phyloP scores from a whole-genome alignment of 2,888 invertebrate species.

The Pammene aurita region DNA sequence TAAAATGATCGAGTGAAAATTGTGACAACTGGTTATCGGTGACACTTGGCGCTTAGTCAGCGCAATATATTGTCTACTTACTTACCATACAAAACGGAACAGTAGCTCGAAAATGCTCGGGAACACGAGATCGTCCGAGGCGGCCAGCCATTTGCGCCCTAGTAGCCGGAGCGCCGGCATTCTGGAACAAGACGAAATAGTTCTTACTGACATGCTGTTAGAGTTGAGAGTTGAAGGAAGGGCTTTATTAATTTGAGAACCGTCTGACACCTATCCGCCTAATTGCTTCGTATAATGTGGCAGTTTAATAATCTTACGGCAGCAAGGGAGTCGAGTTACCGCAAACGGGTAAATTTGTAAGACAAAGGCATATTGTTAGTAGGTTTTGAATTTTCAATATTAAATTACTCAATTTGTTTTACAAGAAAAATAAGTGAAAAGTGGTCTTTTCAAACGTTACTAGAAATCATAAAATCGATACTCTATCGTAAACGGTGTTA shows the following conservation, averaged over 20 bases:
- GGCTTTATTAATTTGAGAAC: constrained; percentile 28
- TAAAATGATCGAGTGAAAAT: constrained; percentile 7
- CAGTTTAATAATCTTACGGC: constrained; percentile 32
- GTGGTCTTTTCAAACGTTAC: too few relatives aligned
- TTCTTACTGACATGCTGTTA: constrained; percentile 19
- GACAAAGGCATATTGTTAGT: not conserved
- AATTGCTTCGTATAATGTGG: constrained; percentile 35
- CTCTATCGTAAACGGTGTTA: too few relatives aligned
- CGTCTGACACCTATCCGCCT: constrained; percentile 33
- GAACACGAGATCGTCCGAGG: constrained; percentile 96
- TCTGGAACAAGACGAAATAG: constrained; percentile 62
- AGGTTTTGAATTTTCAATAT: too few relatives aligned
- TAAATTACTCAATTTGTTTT: too few relatives aligned
- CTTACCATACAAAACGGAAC: constrained; percentile 88
- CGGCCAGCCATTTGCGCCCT: constrained; percentile 94
- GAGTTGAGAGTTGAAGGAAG: constrained; percentile 7
- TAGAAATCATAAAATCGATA: too few relatives aligned
- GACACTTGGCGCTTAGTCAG: not conserved
- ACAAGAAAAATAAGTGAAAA: too few relatives aligned
- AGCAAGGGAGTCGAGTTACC: constrained; percentile 15
- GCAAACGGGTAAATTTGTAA: constrained; percentile 20
- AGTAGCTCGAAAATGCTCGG: constrained; percentile 91
- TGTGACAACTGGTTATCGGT: constrained; percentile 2
- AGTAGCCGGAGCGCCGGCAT: constrained; percentile 96
- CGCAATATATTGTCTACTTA: constrained; percentile 61